Evolutionary conservation across 2,888 invertebrate genomes (phyloP), one percentile per base, ranked within the genome.

Genomic region (Apotomis turbidana): DNA sequence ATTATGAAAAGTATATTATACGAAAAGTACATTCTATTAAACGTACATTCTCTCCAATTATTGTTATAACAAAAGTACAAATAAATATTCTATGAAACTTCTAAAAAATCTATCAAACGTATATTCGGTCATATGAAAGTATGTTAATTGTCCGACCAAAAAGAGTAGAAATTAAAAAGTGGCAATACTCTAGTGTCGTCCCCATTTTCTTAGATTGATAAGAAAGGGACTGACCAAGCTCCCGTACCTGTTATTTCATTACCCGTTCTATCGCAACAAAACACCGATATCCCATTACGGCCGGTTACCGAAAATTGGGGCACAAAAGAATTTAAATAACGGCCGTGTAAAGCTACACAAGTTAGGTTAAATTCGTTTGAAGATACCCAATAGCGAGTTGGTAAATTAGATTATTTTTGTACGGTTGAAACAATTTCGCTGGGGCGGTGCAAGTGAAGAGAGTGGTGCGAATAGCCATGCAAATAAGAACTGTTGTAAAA

Each of bases 341-440:
- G 66, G 46, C 66, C 10, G 60, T 54, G 66, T 49, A 71, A 60
- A 60, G 70, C 70, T 27, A 70, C 58, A 52, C 64, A 66, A 66
- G 71, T 66, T 71, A 67, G 38, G 71, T 61, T 67, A 71, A 66
- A 71, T 60, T 71, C 71, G 66, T 71, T 73, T 69, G 69, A 69
- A 69, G 63, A 68, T 68, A 72, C 63, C 66, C 66, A 67, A 71
- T 71, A 71, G 55, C 70, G 60, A 59, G 66, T 61, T 66, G 66
- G 57, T 71, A 62, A 68, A 71, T 71, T 71, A 71, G 68, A 71
- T 68, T 71, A 71, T 71, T 71, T 71, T 71, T 71, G 55, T 71
- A 62, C 57, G 57, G 55, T 27, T 62, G 68, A 68, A 71, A 71
- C 71, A 71, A 68, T 71, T 71, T 68, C 58, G 71, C 12, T 36